Base-by-base conservation (phyloP, 2,797 vertebrate species). In the Spinus olivaceus region DNA sequence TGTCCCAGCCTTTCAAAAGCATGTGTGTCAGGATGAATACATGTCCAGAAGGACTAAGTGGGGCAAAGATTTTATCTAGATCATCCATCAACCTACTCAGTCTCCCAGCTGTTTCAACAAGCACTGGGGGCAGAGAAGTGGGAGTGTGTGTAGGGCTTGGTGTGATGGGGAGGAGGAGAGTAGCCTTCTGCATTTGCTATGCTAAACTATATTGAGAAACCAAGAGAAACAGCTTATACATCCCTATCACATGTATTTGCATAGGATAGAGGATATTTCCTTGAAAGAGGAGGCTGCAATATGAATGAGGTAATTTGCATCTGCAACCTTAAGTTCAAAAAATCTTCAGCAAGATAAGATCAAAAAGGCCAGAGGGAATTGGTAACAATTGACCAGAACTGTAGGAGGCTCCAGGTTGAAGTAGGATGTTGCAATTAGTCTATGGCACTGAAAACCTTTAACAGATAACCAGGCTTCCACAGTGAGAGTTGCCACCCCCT, bases 231-330 rank as follows among this genome's bases (percentile, higher is more conserved):
- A 80, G 65, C 80, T 84, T 51, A 39, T 77, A 79, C 51, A 66
- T 80, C 82, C 56, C 25, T 60, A 18, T 24, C 41, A 80, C 66
- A 37, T 46, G 24, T 24, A 92, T 92, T 95, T 95, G 93, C 88
- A 92, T 95, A 80, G 76, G 64, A 84, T 12, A 37, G 79, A 85
- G 77, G 72, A 49, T 76, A 79, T 94, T 96, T 95, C 89, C 87
- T 94, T 94, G 95, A 94, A 88, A 93, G 84, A 77, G 49, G 25
- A 83, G 78, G 44, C 39, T 92, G 71, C 67, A 86, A 54, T 92
- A 86, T 84, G 51, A 92, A 94, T 73, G 35, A 89, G 39, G 22
- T 54, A 70, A 90, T 96, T 96, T 94, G 69, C 80, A 82, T 90
- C 71, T 78, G 35, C 61, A 88, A 83, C 70, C n/a, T 47, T 57